These are phyloP conservation scores for Gracilinanus agilis DNA, from an alignment of 2,113 vertebrate genomes.

Conservation along the genomic window DNA sequence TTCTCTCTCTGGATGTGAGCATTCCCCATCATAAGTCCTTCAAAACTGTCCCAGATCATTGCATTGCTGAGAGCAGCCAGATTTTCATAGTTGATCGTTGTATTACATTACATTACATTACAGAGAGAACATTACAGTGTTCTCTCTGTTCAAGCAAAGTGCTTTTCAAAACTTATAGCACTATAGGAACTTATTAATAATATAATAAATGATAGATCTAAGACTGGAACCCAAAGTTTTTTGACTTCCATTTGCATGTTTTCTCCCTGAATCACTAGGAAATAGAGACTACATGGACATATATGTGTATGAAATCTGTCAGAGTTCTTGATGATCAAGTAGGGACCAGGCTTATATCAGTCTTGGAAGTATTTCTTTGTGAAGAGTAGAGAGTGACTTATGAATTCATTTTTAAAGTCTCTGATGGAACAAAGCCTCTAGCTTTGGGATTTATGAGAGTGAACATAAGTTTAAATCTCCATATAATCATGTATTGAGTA, in stretches of 20 bases:
- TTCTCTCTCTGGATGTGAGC: too few species aligned
- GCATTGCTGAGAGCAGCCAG: too few species aligned
- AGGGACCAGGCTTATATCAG: not conserved
- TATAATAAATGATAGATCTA: slow-evolving; percentile 24
- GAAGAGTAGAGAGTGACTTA: not conserved
- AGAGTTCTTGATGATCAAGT: not conserved
- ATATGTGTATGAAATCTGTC: not conserved
- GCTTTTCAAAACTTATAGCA: slow-evolving; percentile 12
- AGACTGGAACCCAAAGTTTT: not conserved
- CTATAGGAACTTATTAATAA: not conserved
- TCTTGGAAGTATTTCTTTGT: not conserved
- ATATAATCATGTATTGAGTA: slow-evolving; percentile 28
- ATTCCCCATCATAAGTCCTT: too few species aligned
- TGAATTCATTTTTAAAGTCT: not conserved
- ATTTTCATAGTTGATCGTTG: too few species aligned
- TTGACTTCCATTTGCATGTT: not conserved
- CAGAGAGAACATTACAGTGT: too few species aligned
- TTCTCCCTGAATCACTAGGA: not conserved
- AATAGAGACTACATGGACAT: not conserved
- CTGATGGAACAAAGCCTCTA: not conserved
- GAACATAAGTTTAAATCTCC: not conserved
- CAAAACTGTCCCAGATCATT: too few species aligned
- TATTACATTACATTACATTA: too few species aligned
- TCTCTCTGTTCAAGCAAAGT: too few species aligned
- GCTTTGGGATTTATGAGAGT: not conserved